Percentiles rank a stretch among this genome's conserved stretches.
Evolutionary conservation across 2,888 invertebrate genomes (phyloP).

Genomic region (Andrena haemorrhoa): DNA sequence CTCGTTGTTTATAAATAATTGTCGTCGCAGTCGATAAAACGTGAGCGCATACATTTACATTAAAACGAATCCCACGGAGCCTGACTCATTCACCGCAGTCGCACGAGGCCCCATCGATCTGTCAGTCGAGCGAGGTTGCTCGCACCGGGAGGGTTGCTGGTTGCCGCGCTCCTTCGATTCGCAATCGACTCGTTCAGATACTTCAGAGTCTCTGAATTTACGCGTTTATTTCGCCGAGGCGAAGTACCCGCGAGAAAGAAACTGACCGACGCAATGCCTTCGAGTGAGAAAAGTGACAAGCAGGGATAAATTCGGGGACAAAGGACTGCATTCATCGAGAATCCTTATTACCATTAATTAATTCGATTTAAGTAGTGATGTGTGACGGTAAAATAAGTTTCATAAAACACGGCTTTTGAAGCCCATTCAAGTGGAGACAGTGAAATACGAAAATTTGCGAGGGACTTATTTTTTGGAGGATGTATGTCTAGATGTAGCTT

Average conservation of each 20-base stretch:
- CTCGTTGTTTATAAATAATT: conserved; percentile 64
- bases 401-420: too few relatives aligned
- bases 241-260: background rate
- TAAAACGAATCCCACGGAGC: conserved; percentile 41
- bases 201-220: background rate
- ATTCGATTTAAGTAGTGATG: too few relatives aligned
- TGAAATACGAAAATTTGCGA: too few relatives aligned
- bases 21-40: conserved; percentile 53
- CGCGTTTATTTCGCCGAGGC: too few relatives aligned
- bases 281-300: background rate
- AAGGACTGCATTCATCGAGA: background rate
- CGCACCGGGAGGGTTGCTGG: conserved; percentile 46
- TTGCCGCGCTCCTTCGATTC: background rate
- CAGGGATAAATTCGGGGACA: too few relatives aligned
- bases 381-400: too few relatives aligned
- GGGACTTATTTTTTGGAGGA: too few relatives aligned
- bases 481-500: too few relatives aligned
- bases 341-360: too few relatives aligned
- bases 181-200: background rate
- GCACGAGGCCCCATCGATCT: conserved; percentile 54
- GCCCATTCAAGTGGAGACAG: too few relatives aligned
- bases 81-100: conserved; percentile 60
- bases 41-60: conserved; percentile 45
- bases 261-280: background rate
- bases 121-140: conserved; percentile 59